Evolutionary conservation across 2,888 invertebrate species (phyloP).

Genomic region (Diogma glabrata): DNA sequence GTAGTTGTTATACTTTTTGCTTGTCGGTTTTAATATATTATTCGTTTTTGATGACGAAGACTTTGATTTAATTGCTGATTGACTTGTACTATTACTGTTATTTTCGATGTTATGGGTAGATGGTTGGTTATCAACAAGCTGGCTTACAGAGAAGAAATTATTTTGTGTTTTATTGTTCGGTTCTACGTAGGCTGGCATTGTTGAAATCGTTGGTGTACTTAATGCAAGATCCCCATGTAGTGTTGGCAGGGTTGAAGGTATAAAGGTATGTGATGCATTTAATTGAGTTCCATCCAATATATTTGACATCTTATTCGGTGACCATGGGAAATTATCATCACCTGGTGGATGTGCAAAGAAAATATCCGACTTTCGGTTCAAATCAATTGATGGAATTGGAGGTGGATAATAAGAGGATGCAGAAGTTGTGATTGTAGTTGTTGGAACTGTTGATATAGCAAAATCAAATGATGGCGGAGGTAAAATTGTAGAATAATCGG

Average conservation of each 20-base stretch:
- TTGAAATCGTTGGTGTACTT: slow-evolving; percentile 19
- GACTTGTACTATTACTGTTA: slow-evolving; percentile 11
- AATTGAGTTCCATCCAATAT: slow-evolving; percentile 26
- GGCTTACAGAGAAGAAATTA: slow-evolving; percentile 50
- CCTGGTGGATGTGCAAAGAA: slow-evolving; percentile 21
- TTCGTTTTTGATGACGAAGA: background rate
- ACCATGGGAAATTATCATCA: slow-evolving; percentile 42
- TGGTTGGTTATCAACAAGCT: slow-evolving; percentile 39
- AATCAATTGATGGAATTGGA: background rate
- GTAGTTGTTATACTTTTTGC: background rate
- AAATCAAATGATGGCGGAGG: background rate
- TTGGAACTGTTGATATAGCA: background rate
- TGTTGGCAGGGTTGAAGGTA: slow-evolving; percentile 40
- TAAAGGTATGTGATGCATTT: slow-evolving; percentile 23
- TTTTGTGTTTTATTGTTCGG: slow-evolving; percentile 7
- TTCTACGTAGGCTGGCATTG: background rate
- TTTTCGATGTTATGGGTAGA: slow-evolving; percentile 24
- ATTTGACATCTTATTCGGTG: slow-evolving; percentile 38
- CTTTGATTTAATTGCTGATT: background rate
- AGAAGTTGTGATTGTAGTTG: background rate
- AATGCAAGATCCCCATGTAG: slow-evolving; percentile 47
- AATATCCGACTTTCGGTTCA: slow-evolving; percentile 9
- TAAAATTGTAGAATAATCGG: slow-evolving; percentile 7
- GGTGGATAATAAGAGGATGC: background rate
- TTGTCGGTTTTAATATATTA: background rate